Conservation (phyloP, 2,113 vertebrate species). For the Pelodiscus sinensis region DNA sequence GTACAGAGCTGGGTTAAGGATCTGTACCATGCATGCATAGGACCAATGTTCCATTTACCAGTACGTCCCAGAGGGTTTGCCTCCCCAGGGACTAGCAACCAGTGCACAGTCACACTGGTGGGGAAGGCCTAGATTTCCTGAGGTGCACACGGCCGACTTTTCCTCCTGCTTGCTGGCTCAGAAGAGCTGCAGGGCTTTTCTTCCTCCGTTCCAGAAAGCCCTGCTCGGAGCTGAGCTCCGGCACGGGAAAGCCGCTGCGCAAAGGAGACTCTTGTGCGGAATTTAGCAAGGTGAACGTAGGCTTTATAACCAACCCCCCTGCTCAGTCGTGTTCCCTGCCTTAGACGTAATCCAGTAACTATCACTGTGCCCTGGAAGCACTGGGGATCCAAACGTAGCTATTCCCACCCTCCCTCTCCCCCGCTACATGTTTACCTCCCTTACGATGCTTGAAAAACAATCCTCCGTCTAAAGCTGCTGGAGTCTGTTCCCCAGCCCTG, state of each 20-base stretch:
- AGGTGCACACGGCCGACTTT: not conserved
- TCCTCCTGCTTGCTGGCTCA: not conserved
- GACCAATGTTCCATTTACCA: not conserved
- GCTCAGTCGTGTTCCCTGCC: not conserved
- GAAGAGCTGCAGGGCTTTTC: not conserved
- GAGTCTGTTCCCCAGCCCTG: not conserved
- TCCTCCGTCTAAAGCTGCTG: fast-evolving
- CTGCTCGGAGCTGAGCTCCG: not conserved
- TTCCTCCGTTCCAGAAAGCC: not conserved
- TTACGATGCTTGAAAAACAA: not conserved
- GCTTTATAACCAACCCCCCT: not conserved
- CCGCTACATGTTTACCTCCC: not conserved
- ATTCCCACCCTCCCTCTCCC: fast-evolving
- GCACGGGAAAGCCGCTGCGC: too few species aligned
- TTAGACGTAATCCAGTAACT: not conserved
- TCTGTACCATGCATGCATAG: not conserved
- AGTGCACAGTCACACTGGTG: not conserved
- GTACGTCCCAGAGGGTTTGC: not conserved
- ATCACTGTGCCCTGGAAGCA: slow-evolving; percentile 49
- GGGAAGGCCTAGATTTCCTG: not conserved
- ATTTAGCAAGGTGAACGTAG: not conserved
- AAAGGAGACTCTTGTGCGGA: not conserved
- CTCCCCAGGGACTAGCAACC: not conserved
- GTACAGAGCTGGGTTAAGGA: not conserved
- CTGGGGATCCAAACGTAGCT: slow-evolving; percentile 24